A percentile compares a stretch with the other conserved stretches of the same genome.
These are phyloP conservation scores for Sarotherodon lohbergeri DNA, from an alignment of 2,113 vertebrate species.

Conservation along the genomic window DNA sequence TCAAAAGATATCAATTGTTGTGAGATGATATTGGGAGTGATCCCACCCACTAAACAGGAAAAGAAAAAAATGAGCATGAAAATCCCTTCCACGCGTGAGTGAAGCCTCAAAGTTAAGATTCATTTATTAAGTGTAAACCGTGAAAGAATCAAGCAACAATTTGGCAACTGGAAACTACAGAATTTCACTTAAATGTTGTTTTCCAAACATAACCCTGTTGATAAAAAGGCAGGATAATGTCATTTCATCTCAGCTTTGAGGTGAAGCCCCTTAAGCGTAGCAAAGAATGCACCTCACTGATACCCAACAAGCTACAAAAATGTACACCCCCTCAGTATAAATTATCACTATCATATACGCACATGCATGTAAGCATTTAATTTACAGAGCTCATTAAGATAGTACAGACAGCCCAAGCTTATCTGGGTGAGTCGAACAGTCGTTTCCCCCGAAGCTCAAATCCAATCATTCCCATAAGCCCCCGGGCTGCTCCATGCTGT, in stretches of 20 bases:
- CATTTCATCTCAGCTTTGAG: neutral
- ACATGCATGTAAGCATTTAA: neutral
- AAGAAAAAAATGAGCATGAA: neutral
- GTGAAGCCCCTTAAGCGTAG: neutral
- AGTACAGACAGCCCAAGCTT: neutral
- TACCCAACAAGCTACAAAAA: neutral
- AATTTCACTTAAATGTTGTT: neutral
- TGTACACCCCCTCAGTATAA: neutral
- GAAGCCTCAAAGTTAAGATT: neutral
- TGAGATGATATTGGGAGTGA: neutral
- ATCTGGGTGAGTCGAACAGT: slow-evolving; percentile 8
- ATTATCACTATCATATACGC: neutral
- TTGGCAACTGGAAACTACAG: neutral
- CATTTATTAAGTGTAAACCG: neutral
- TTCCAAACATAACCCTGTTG: neutral
- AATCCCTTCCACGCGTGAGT: neutral
- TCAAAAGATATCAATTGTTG: neutral
- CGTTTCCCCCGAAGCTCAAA: neutral
- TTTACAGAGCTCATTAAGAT: slow-evolving; percentile 26
- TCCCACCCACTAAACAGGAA: neutral
- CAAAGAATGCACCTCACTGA: neutral
- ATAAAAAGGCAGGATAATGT: neutral
- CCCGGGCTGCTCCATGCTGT: neutral
- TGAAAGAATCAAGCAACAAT: neutral
- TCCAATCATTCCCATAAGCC: slow-evolving; percentile 30